These are phyloP conservation scores for Phymatocera aterrima DNA, from an alignment of 2,888 invertebrate genomes.

Conservation along the genomic window DNA sequence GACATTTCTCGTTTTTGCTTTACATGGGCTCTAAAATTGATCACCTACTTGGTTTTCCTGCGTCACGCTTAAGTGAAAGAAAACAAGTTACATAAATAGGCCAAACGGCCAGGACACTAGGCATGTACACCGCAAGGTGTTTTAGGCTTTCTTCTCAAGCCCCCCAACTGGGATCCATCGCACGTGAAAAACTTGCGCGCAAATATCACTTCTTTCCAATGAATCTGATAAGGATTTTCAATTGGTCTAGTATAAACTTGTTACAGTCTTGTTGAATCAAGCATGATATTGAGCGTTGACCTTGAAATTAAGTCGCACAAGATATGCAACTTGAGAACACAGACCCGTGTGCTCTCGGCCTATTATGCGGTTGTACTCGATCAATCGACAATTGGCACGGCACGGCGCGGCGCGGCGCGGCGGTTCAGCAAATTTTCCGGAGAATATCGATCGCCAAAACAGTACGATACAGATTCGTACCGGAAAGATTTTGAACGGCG, in stretches of 20 bases:
- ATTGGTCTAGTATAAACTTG: not conserved
- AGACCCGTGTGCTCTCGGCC: conserved; percentile 10
- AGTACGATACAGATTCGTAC: not conserved
- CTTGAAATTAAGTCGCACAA: conserved; percentile 29
- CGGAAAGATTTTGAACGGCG: not conserved
- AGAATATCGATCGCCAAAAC: not conserved
- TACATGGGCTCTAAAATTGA: not conserved
- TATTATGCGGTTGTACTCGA: too few species aligned
- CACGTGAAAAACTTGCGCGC: not conserved
- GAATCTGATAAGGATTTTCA: not conserved
- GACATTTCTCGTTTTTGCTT: conserved; percentile 7
- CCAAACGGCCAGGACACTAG: not conserved
- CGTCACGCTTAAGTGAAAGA: not conserved
- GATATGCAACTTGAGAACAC: conserved; percentile 7
- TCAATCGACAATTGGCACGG: too few species aligned
- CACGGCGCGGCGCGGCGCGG: not conserved
- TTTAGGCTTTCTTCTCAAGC: not conserved
- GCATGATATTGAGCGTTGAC: not conserved
- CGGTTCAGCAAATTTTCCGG: conserved; percentile 6
- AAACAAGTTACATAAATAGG: conserved; percentile 28
- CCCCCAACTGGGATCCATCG: not conserved
- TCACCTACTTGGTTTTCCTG: conserved; percentile 6
- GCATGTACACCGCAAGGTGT: not conserved
- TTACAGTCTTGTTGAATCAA: not conserved
- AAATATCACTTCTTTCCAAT: not conserved